These are phyloP conservation scores for Sitta carolinensis DNA, from an alignment of 2,797 vertebrate genomes.

Conservation along the genomic window DNA sequence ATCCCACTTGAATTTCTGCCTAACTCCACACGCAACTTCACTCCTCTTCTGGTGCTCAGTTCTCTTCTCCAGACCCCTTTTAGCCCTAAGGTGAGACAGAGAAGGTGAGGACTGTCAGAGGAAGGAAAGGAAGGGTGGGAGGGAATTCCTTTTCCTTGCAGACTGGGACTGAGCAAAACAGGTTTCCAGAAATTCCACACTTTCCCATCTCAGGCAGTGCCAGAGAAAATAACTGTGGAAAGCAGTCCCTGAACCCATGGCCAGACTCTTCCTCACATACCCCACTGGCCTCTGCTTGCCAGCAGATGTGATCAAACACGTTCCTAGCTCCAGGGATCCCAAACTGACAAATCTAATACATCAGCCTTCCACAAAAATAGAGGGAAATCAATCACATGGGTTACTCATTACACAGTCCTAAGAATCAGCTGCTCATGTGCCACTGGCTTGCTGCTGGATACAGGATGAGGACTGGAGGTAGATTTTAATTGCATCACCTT, in stretches of 20 bases:
- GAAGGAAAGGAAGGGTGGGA: background rate
- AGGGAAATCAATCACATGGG: background rate
- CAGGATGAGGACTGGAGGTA: background rate
- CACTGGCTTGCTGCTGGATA: background rate
- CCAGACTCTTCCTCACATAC: background rate
- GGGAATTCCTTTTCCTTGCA: background rate
- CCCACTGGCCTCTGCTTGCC: background rate
- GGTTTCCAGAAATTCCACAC: slow-evolving; percentile 2
- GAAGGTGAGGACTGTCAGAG: background rate
- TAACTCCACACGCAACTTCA: background rate
- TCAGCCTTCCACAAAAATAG: background rate
- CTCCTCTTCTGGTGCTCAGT: background rate
- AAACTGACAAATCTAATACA: background rate
- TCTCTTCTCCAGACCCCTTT: background rate
- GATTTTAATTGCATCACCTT: background rate
- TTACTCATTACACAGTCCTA: background rate
- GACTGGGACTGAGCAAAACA: background rate
- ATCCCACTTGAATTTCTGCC: background rate
- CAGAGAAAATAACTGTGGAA: background rate
- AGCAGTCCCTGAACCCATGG: background rate
- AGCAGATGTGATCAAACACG: background rate
- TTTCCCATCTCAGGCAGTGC: background rate
- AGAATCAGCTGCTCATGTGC: background rate
- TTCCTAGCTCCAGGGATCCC: background rate
- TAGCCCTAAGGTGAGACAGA: background rate